A percentile compares a stretch with the other conserved stretches of the same genome.
These are phyloP conservation scores for Thinocorus orbignyianus DNA, from an alignment of 2,113 vertebrate genomes.

Conservation along the genomic window DNA sequence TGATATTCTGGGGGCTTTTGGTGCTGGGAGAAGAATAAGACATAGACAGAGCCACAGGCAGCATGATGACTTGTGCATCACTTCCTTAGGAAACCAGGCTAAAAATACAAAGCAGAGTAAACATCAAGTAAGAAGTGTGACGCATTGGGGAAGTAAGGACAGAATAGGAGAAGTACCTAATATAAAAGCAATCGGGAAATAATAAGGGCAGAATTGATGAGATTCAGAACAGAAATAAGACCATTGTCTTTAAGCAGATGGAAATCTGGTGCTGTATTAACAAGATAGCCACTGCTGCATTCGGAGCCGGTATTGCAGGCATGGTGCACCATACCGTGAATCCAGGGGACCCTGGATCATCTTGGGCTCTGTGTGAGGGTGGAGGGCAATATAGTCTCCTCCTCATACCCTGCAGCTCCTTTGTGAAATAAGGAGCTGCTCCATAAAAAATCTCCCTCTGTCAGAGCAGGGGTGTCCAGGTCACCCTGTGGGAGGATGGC, in stretches of 20 bases:
- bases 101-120: slow-evolving; percentile 9
- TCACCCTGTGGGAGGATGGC: neutral
- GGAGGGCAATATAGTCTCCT: neutral
- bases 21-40: neutral
- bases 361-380: neutral
- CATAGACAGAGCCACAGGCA: neutral
- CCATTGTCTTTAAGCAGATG: neutral
- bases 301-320: rapidly evolving
- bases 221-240: neutral
- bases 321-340: rapidly evolving
- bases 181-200: slow-evolving; percentile 7
- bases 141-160: slow-evolving; percentile 17
- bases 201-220: neutral
- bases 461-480: neutral
- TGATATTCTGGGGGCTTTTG: neutral
- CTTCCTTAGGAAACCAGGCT: slow-evolving; percentile 33
- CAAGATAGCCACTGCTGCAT: neutral
- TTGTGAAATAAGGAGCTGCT: neutral
- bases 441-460: neutral
- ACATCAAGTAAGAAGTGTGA: neutral
- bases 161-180: slow-evolving; percentile 29
- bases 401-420: neutral
- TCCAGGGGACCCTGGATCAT: neutral
- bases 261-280: neutral
- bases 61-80: neutral